Evolutionary conservation across 2,888 invertebrate species (phyloP).

Genomic region (Melieria picta): DNA sequence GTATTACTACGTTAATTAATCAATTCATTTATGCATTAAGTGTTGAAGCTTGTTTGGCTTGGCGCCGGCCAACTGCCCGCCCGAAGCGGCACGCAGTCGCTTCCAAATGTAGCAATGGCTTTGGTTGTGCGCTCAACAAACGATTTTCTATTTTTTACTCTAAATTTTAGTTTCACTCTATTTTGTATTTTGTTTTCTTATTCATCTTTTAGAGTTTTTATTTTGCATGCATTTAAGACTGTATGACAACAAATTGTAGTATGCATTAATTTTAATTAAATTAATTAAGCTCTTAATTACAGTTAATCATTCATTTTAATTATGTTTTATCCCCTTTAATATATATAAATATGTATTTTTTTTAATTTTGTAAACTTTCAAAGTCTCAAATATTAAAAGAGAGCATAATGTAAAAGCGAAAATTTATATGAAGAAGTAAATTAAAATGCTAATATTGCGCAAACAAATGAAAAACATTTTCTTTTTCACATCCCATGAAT

Average conservation of each 20-base stretch:
- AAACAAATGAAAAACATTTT: background rate
- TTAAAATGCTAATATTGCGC: background rate
- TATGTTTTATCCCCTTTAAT: background rate
- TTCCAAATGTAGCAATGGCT: no score
- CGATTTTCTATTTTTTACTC: no score
- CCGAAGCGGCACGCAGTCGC: no score
- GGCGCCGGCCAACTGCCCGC: no score
- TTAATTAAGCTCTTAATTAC: slow-evolving; percentile 10
- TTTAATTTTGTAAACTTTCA: slow-evolving; percentile 15
- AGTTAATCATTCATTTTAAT: slow-evolving; percentile 20
- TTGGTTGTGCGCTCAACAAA: no score
- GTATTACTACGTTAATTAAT: background rate
- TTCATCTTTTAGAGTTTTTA: slow-evolving; percentile 15
- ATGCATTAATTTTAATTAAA: slow-evolving; percentile 17
- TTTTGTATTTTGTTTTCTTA: slow-evolving; percentile 32
- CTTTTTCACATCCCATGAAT: slow-evolving; percentile 1
- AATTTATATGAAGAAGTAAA: background rate
- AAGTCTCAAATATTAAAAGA: slow-evolving; percentile 29
- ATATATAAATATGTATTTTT: background rate
- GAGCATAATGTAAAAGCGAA: slow-evolving; percentile 10
- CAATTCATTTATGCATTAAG: background rate
- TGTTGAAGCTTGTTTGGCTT: background rate
- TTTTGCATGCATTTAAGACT: slow-evolving; percentile 34
- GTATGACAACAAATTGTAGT: slow-evolving; percentile 27
- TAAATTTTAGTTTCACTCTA: slow-evolving; percentile 19